Evolutionary conservation across 2,797 vertebrate genomes (phyloP).

Genomic region (Mormyrus proboscirostris): DNA sequence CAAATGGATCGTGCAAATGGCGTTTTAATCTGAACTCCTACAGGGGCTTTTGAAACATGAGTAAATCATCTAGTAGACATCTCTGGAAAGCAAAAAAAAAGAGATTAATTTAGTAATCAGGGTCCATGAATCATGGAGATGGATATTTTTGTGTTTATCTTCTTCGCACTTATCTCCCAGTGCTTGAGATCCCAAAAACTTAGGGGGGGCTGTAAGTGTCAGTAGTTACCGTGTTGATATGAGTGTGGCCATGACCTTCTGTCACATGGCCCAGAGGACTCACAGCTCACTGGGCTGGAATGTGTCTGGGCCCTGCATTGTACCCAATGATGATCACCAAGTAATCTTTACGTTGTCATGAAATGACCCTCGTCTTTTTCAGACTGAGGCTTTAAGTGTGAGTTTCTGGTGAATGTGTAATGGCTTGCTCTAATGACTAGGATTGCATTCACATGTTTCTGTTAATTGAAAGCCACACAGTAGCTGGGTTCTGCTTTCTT

Average conservation of each 20-base stretch:
- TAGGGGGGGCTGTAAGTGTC: conserved; percentile 22
- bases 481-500: background rate
- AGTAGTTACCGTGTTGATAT: conserved; percentile 34
- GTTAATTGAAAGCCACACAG: background rate
- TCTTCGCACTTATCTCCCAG: background rate
- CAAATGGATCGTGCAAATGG: conserved; percentile 21
- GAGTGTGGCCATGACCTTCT: conserved; percentile 35
- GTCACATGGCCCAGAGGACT: conserved; percentile 35
- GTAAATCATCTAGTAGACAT: background rate
- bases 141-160: conserved; percentile 27
- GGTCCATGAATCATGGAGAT: conserved; percentile 28
- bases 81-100: background rate
- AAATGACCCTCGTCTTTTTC: conserved; percentile 45
- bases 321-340: conserved; percentile 22
- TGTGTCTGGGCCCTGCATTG: conserved; percentile 23
- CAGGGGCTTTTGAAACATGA: background rate
- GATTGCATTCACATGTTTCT: background rate
- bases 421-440: background rate
- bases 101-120: conserved; percentile 10
- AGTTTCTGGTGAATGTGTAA: background rate
- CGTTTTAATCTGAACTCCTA: conserved; percentile 10
- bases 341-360: conserved; percentile 27
- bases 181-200: conserved; percentile 2
- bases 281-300: conserved; percentile 30
- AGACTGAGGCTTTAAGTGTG: background rate